Conservation (phyloP, 2,888 invertebrate genomes). For the Resseliella maxima region DNA sequence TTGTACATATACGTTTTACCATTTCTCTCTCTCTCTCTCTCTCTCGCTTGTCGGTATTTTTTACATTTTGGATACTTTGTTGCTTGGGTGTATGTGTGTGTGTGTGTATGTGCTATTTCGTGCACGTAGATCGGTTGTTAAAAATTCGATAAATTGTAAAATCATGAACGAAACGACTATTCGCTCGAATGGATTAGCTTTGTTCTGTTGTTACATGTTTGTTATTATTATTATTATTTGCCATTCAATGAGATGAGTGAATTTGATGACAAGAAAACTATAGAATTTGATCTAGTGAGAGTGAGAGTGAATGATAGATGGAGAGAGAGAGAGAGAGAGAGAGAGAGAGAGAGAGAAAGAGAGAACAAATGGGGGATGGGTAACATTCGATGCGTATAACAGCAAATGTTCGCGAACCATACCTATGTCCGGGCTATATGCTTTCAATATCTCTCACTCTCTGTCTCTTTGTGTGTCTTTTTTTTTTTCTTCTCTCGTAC, state of each 20-base stretch:
- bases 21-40: background rate
- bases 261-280: background rate
- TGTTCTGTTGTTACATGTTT: background rate
- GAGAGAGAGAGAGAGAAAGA: background rate
- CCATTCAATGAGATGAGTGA: background rate
- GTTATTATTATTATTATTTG: background rate
- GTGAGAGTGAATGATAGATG: no score
- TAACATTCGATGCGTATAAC: constrained; percentile 15
- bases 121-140: constrained; percentile 37
- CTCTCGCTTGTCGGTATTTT: background rate
- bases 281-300: no score
- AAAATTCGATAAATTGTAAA: constrained; percentile 46
- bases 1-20: background rate
- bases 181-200: constrained; percentile 32
- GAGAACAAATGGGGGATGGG: constrained; percentile 34
- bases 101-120: constrained; percentile 23
- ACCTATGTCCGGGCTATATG: background rate
- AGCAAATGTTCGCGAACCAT: background rate
- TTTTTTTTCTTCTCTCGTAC: background rate
- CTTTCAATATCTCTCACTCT: background rate
- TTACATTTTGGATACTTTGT: constrained; percentile 1
- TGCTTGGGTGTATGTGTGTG: no score
- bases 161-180: constrained; percentile 11
- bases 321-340: background rate
- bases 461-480: background rate